These are phyloP conservation scores for Parus major DNA, from an alignment of 2,113 vertebrate genomes.

Conservation along the genomic window DNA sequence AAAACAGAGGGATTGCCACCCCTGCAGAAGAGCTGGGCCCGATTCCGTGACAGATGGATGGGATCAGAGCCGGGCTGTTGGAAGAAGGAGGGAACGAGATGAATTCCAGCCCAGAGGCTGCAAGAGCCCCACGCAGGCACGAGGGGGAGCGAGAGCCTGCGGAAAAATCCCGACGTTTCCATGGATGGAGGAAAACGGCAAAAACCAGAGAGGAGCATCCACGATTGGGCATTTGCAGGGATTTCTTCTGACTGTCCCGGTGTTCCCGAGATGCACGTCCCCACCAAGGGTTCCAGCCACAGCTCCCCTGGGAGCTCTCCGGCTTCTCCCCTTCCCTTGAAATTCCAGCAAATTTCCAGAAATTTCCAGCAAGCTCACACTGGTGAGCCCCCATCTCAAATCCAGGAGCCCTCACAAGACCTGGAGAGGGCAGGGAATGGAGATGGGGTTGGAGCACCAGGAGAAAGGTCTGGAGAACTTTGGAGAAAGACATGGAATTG, in stretches of 20 bases:
- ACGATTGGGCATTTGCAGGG: too few species aligned
- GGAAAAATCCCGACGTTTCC: accelerated
- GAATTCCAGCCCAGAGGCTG: neutral
- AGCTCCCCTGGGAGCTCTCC: neutral
- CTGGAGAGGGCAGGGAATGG: neutral
- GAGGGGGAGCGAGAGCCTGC: constrained; percentile 31
- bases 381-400: neutral
- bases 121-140: neutral
- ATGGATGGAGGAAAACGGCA: accelerated
- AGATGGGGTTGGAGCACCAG: neutral
- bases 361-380: too few species aligned
- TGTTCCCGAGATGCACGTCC: accelerated
- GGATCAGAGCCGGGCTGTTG: too few species aligned
- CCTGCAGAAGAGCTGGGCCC: accelerated
- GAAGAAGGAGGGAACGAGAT: accelerated
- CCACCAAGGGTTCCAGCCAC: neutral
- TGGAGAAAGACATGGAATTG: neutral
- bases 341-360: neutral
- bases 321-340: neutral
- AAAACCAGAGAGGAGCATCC: accelerated
- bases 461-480: neutral
- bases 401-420: too few species aligned
- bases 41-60: accelerated
- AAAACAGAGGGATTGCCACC: accelerated
- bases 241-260: neutral